A percentile compares a stretch with the other conserved stretches of the same genome.
phyloP scores from a whole-genome alignment of 2,888 invertebrate species.

The Ophraella communa region DNA sequence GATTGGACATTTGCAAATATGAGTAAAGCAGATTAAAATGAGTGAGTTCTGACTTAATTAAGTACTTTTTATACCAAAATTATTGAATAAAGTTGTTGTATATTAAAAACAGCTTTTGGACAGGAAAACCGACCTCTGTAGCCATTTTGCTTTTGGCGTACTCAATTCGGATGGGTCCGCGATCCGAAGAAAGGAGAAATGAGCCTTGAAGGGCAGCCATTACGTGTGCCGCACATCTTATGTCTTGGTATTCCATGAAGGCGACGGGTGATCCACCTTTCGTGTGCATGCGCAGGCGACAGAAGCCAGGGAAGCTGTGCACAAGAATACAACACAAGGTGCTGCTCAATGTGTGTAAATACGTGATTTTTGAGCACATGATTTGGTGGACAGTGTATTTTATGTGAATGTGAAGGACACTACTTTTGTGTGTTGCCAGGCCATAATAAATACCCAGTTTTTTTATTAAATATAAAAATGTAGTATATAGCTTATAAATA shows the following conservation, averaged over 20 bases:
- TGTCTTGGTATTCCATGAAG: conserved; percentile 96
- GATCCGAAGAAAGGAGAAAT: conserved; percentile 93
- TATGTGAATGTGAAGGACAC: not conserved
- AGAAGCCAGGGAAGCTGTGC: conserved; percentile 97
- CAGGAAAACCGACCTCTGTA: conserved; percentile 61
- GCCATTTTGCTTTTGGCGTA: conserved; percentile 99
- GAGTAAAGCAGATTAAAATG: too few relatives aligned
- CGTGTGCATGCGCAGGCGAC: conserved; percentile 93
- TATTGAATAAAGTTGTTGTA: not conserved
- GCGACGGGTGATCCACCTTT: conserved; percentile 93
- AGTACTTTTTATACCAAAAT: too few relatives aligned
- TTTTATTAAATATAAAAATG: not conserved
- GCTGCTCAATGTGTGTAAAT: conserved; percentile 53
- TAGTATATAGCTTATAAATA: not conserved
- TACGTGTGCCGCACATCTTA: conserved; percentile 89
- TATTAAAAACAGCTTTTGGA: conserved; percentile 10
- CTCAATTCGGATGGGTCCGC: conserved; percentile 98
- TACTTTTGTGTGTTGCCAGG: conserved; percentile 3
- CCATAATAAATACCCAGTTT: too few relatives aligned
- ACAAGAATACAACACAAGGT: conserved; percentile 61
- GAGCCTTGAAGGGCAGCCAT: conserved; percentile 95
- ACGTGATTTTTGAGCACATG: conserved; percentile 36
- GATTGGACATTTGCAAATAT: too few relatives aligned
- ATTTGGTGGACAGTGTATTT: conserved; percentile 38
- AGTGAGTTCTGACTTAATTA: too few relatives aligned